Conservation (phyloP, 2,797 vertebrate genomes). For the Gephyroberyx darwinii region DNA sequence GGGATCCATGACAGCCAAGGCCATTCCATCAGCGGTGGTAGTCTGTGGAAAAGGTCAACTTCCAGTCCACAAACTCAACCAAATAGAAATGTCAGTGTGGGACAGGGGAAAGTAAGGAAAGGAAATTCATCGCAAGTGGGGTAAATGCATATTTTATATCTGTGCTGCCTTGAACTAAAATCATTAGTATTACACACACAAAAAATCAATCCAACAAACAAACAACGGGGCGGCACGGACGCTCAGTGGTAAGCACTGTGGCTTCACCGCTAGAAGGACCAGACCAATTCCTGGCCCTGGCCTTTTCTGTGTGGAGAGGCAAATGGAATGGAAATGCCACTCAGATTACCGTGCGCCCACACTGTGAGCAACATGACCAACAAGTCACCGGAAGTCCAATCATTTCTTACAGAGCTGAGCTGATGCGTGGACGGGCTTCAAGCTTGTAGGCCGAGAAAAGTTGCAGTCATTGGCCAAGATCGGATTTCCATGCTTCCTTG, state of each 20-base stretch:
- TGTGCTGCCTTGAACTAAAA: conserved; percentile 16
- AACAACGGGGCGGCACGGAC: too few species aligned
- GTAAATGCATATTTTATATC: conserved; percentile 24
- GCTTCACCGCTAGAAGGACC: too few species aligned
- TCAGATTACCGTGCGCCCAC: not conserved
- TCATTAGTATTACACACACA: conserved; percentile 20
- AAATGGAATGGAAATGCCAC: conserved; percentile 37
- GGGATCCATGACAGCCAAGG: conserved; percentile 64
- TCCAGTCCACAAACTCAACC: conserved; percentile 28
- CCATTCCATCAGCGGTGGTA: conserved; percentile 62
- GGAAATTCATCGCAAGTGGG: conserved; percentile 16
- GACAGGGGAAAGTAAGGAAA: conserved; percentile 8
- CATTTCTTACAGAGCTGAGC: too few species aligned
- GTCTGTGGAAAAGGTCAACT: conserved; percentile 62
- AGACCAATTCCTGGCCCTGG: too few species aligned
- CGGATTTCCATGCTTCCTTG: too few species aligned
- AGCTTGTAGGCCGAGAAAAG: too few species aligned
- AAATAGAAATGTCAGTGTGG: conserved; percentile 50
- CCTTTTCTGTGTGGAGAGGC: conserved; percentile 24
- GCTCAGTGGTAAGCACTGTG: too few species aligned
- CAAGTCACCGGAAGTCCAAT: too few species aligned
- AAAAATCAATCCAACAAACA: not conserved
- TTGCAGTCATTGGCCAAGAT: too few species aligned
- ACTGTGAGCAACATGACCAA: too few species aligned
- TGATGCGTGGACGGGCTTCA: too few species aligned